These are phyloP conservation scores for Microcebus jonahi DNA, from an alignment of 2,113 vertebrate genomes.

Conservation along the genomic window DNA sequence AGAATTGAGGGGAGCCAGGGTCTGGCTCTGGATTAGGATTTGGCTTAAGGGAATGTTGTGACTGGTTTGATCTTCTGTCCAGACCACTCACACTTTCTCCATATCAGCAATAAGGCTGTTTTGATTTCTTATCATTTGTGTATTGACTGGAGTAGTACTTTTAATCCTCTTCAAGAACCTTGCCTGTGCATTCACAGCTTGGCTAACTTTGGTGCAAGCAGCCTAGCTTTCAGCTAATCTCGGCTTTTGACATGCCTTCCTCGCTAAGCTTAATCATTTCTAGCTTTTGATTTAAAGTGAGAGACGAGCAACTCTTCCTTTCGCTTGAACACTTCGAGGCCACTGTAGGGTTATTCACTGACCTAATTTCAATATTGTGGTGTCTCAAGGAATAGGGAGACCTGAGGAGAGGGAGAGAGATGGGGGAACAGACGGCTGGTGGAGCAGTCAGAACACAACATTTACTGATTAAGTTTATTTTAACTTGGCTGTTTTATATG, in stretches of 20 bases:
- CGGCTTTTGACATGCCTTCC: not conserved
- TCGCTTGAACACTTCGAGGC: not conserved
- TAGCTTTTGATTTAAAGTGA: not conserved
- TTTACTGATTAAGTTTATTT: not conserved
- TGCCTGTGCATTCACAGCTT: not conserved
- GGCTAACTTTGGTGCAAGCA: not conserved
- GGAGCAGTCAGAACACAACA: not conserved
- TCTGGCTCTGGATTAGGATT: not conserved
- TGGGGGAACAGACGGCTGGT: not conserved
- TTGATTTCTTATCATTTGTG: not conserved
- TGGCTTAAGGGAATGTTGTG: not conserved
- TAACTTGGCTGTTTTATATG: not conserved
- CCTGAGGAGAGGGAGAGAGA: not conserved
- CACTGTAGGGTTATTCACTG: not conserved
- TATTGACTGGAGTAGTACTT: not conserved
- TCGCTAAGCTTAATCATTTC: not conserved
- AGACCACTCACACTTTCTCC: not conserved
- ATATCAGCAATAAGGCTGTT: not conserved
- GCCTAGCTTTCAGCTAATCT: not conserved
- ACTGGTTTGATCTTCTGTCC: not conserved
- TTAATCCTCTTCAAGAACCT: not conserved
- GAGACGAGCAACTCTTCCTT: not conserved
- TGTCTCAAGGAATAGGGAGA: not conserved
- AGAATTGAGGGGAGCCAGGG: not conserved
- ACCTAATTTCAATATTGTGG: not conserved